Evolutionary conservation across 2,888 invertebrate species (phyloP).

Genomic region (Torymus auratus): DNA sequence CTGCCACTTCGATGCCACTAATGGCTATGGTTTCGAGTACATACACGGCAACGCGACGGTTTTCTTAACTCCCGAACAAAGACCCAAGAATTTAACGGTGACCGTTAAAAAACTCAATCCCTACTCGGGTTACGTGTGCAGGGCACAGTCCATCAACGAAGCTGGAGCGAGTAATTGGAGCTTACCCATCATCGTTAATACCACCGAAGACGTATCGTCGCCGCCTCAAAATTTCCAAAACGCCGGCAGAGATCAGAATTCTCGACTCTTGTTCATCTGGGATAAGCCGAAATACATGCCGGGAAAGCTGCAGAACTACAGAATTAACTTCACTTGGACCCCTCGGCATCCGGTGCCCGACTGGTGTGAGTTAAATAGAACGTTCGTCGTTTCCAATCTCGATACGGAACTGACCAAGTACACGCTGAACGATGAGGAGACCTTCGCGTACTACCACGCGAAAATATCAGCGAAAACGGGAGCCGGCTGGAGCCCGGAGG

Average conservation of each 20-base stretch:
- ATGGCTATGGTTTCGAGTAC: constrained; percentile 64
- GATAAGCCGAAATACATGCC: constrained; percentile 65
- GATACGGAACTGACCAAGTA: constrained; percentile 53
- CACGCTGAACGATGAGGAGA: constrained; percentile 57
- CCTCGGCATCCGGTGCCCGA: constrained; percentile 62
- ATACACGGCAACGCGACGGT: constrained; percentile 39
- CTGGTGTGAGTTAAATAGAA: constrained; percentile 61
- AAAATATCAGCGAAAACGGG: constrained; percentile 67
- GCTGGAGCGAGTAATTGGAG: constrained; percentile 65
- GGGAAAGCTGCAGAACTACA: constrained; percentile 65
- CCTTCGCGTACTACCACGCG: constrained; percentile 64
- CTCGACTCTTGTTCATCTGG: constrained; percentile 43
- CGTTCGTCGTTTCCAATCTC: constrained; percentile 51
- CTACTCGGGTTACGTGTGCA: constrained; percentile 67
- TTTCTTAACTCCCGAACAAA: constrained; percentile 28
- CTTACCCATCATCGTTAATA: not conserved
- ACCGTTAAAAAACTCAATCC: constrained; percentile 65
- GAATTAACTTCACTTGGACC: constrained; percentile 64
- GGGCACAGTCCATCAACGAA: constrained; percentile 60
- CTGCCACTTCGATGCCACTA: constrained; percentile 62
- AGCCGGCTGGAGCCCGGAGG: constrained; percentile 66
- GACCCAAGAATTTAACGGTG: constrained; percentile 47
- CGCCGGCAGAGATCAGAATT: constrained; percentile 16
- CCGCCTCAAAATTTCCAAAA: constrained; percentile 42
- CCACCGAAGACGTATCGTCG: constrained; percentile 42